Percentiles rank a stretch among this genome's conserved stretches.
phyloP scores from a whole-genome alignment of 2,888 invertebrate genomes.

The Prosapia bicincta region DNA sequence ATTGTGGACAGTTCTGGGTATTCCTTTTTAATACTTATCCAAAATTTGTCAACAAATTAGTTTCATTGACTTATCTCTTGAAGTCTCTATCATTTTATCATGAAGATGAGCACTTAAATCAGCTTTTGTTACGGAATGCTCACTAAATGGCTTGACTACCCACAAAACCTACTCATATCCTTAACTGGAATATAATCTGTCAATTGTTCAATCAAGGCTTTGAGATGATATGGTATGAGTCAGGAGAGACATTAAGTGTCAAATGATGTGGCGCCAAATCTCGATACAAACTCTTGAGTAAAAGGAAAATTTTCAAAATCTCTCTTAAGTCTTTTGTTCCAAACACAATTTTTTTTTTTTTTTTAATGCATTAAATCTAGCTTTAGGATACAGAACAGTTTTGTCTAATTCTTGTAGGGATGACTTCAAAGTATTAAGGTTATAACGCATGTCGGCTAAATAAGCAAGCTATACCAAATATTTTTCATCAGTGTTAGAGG shows the following conservation, averaged over 20 bases:
- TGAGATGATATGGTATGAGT: background rate
- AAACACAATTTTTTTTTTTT: too few species aligned
- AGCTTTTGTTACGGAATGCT: conserved; percentile 1
- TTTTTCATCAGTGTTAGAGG: background rate
- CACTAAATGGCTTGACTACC: background rate
- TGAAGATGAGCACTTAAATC: background rate
- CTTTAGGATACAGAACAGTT: background rate
- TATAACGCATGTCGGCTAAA: background rate
- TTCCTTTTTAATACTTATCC: too few species aligned
- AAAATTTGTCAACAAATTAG: too few species aligned
- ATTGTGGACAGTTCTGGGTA: too few species aligned
- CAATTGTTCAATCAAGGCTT: too few species aligned
- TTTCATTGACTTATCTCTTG: conserved; percentile 3
- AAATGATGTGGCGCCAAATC: background rate
- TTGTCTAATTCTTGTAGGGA: background rate
- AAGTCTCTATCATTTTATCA: conserved; percentile 6
- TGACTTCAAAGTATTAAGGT: background rate
- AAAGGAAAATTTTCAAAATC: too few species aligned
- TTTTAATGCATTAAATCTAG: too few species aligned
- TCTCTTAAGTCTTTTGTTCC: too few species aligned
- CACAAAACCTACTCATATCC: conserved; percentile 8
- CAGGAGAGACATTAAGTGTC: conserved; percentile 3
- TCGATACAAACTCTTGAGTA: background rate
- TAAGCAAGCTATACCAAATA: background rate
- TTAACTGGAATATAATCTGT: too few species aligned